Conservation (phyloP, 2,888 invertebrate species). For the Hypsopygia costalis region DNA sequence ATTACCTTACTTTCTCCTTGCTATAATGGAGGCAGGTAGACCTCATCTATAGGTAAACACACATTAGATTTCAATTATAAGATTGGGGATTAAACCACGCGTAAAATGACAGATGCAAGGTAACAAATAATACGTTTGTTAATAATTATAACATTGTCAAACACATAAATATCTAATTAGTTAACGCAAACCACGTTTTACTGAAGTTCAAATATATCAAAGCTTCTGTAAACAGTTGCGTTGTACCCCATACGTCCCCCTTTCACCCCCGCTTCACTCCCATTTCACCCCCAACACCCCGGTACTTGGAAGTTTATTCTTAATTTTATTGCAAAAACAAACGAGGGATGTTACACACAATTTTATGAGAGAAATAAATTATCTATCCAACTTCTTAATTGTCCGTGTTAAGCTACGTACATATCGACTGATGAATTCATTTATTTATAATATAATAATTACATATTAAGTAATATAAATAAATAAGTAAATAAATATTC, state of each 20-base stretch:
- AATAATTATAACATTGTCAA: no score
- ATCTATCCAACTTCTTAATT: slow-evolving; percentile 11
- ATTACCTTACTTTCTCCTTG: no score
- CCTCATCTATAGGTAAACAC: no score
- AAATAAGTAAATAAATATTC: no score
- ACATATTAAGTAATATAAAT: no score
- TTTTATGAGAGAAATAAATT: slow-evolving; percentile 11
- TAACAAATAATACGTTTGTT: no score
- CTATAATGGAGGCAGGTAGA: no score
- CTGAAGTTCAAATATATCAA: not conserved
- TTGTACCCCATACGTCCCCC: not conserved
- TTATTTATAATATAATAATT: no score
- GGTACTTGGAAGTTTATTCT: slow-evolving; percentile 2
- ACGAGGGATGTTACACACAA: not conserved
- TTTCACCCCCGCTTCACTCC: not conserved
- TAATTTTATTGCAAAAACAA: slow-evolving; percentile 10
- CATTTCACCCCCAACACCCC: not conserved
- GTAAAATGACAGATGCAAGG: no score
- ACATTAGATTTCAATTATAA: no score
- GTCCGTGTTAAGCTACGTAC: not conserved
- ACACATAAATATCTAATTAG: not conserved
- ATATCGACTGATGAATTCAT: not conserved
- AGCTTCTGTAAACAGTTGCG: not conserved
- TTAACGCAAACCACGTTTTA: no score
- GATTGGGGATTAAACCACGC: no score